These are phyloP conservation scores for Drosophila merina DNA, from an alignment of 2,888 invertebrate genomes.

Conservation along the genomic window DNA sequence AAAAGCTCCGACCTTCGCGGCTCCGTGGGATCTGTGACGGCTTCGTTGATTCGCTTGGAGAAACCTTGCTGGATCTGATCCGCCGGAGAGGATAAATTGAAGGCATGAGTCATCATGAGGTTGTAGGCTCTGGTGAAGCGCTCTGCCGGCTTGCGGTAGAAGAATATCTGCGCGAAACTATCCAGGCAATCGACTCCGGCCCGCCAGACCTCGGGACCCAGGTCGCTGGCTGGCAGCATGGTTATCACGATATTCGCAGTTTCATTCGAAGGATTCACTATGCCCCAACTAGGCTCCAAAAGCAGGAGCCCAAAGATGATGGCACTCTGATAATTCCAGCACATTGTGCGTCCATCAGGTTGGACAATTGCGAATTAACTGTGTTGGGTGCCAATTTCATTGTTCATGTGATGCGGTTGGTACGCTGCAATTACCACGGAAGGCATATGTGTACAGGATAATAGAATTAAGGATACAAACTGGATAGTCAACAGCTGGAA, in stretches of 20 bases:
- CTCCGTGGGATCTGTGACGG: conserved; percentile 45
- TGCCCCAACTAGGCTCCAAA: conserved; percentile 28
- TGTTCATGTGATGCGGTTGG: background rate
- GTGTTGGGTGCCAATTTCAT: conserved; percentile 24
- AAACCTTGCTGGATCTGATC: conserved; percentile 81
- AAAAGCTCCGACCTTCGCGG: conserved; percentile 43
- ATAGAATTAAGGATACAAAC: no score
- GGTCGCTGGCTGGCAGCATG: conserved; percentile 70
- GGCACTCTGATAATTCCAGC: conserved; percentile 11
- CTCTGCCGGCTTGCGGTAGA: conserved; percentile 62
- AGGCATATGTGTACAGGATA: background rate
- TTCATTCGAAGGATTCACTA: conserved; percentile 75
- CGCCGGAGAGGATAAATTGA: conserved; percentile 81
- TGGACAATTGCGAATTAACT: conserved; percentile 53
- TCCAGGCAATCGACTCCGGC: conserved; percentile 81
- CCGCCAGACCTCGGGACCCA: conserved; percentile 72
- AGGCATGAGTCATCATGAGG: conserved; percentile 72
- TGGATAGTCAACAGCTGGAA: no score
- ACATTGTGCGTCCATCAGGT: conserved; percentile 29
- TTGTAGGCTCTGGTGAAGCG: conserved; percentile 74
- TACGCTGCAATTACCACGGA: background rate
- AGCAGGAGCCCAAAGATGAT: conserved; percentile 25
- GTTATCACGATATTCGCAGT: conserved; percentile 74
- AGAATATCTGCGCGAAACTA: conserved; percentile 69
- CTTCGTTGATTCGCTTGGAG: conserved; percentile 76